These are phyloP conservation scores for Crepidodera aurea DNA, from an alignment of 2,888 invertebrate species.

Conservation along the genomic window DNA sequence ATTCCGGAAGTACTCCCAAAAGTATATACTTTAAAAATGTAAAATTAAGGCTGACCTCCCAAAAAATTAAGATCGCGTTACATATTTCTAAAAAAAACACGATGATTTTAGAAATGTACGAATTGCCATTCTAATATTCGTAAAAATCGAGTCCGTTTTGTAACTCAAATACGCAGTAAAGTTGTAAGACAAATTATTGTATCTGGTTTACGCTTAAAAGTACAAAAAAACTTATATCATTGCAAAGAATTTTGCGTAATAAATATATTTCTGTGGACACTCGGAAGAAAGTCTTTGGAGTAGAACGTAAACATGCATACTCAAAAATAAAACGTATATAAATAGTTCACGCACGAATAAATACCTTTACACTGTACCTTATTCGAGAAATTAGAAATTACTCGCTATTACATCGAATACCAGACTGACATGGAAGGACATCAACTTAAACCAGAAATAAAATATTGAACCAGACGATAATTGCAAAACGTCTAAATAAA, in stretches of 20 bases:
- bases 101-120: too few species aligned
- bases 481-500: too few species aligned
- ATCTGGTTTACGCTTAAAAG: too few species aligned
- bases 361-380: slow-evolving; percentile 8
- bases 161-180: too few species aligned
- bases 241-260: neutral
- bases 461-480: neutral
- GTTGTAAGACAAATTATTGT: too few species aligned
- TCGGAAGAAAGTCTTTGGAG: slow-evolving; percentile 9
- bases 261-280: slow-evolving; percentile 3
- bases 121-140: too few species aligned
- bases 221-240: slow-evolving; percentile 1
- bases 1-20: too few species aligned
- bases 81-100: too few species aligned
- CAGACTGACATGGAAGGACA: neutral
- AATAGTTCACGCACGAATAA: slow-evolving; percentile 30
- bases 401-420: slow-evolving; percentile 3
- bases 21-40: too few species aligned
- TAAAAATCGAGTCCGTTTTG: too few species aligned
- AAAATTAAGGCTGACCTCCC: too few species aligned
- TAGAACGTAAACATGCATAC: slow-evolving; percentile 27
- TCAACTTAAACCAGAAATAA: neutral
- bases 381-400: slow-evolving; percentile 28
- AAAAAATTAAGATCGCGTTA: too few species aligned
- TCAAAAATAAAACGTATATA: slow-evolving; percentile 21